These are phyloP conservation scores for Anastrepha obliqua DNA, from an alignment of 1,140 invertebrate genomes.

Conservation along the genomic window DNA sequence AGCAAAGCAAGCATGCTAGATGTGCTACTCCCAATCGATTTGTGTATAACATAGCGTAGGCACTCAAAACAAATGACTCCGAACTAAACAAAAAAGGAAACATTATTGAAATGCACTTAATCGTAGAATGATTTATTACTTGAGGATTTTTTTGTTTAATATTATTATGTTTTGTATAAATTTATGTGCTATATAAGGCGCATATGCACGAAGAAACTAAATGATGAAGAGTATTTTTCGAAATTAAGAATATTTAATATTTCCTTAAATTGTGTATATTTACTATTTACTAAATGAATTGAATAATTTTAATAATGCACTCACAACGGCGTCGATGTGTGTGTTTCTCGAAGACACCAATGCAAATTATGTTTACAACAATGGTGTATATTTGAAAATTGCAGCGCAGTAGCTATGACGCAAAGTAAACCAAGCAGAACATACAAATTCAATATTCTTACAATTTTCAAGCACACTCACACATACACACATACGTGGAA, in stretches of 20 bases:
- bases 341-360: neutral
- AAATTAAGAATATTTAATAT: slow-evolving; percentile 32
- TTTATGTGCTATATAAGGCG: neutral
- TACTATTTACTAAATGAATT: slow-evolving; percentile 38
- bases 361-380: neutral
- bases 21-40: neutral
- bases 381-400: neutral
- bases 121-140: neutral
- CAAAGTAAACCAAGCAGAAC: neutral
- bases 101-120: neutral
- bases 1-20: slow-evolving; percentile 21
- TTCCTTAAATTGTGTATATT: slow-evolving; percentile 45
- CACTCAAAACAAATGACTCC: slow-evolving; percentile 18
- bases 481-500: slow-evolving; percentile 9
- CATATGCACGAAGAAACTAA: neutral
- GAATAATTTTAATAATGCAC: neutral
- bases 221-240: slow-evolving; percentile 27
- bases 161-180: slow-evolving; percentile 4
- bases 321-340: neutral
- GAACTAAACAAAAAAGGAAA: neutral
- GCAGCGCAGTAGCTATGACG: neutral
- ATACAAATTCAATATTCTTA: neutral
- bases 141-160: neutral
- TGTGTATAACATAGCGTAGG: slow-evolving; percentile 2
- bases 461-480: slow-evolving; percentile 10